Percentiles rank a stretch among this genome's conserved stretches.
Conservation (phyloP, 2,888 invertebrate species). For the Tetramorium bicarinatum region DNA sequence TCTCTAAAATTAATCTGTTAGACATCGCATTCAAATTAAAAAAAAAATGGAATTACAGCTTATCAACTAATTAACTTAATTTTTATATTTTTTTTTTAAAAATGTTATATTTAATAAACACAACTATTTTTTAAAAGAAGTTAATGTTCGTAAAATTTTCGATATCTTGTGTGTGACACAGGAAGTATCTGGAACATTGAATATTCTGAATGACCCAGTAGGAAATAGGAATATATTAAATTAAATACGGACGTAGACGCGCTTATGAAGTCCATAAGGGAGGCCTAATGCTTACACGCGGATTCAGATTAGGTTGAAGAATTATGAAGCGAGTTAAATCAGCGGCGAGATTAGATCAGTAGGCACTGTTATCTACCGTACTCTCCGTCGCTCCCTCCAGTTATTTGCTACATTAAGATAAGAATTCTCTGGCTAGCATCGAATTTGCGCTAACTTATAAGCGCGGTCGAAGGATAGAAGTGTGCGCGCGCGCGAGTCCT, state of each 20-base stretch:
- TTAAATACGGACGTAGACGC: conserved; percentile 82
- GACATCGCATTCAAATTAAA: not conserved
- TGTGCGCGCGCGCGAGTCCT: conserved; percentile 1
- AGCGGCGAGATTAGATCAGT: conserved; percentile 85
- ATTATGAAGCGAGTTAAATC: conserved; percentile 86
- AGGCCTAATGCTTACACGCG: conserved; percentile 82
- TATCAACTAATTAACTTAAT: not conserved
- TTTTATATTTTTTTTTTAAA: not conserved
- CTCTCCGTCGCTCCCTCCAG: conserved; percentile 80
- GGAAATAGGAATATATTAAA: conserved; percentile 74
- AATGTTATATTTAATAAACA: not conserved
- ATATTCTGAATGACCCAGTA: conserved; percentile 2
- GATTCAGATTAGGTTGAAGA: conserved; percentile 85
- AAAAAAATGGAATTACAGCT: not conserved
- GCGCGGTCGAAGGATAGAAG: conserved; percentile 65
- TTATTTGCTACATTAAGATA: conserved; percentile 84
- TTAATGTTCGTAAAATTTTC: not conserved
- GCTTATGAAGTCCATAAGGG: conserved; percentile 72
- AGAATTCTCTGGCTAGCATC: conserved; percentile 79
- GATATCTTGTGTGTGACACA: not conserved
- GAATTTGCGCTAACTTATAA: conserved; percentile 74
- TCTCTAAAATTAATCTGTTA: no score
- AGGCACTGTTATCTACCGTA: conserved; percentile 83
- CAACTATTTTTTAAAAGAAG: not conserved
- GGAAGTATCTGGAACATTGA: not conserved